Conservation (phyloP, 2,113 vertebrate species). For the Mesoclemmys tuberculata region DNA sequence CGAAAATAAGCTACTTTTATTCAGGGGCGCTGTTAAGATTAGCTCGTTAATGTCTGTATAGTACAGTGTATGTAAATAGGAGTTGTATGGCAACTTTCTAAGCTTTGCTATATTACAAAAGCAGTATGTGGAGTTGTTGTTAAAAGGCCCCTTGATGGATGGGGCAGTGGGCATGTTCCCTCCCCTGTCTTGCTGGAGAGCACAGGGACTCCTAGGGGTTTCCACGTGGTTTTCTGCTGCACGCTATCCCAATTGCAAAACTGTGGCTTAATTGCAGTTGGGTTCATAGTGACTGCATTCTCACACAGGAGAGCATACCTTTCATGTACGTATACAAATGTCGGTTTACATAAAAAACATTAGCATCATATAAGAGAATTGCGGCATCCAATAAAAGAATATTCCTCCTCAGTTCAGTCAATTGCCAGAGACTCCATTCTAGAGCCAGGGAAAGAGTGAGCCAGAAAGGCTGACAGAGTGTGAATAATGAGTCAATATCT, state of each 20-base stretch:
- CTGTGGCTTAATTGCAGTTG: neutral
- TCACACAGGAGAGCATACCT: neutral
- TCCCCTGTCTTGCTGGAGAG: neutral
- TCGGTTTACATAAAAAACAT: neutral
- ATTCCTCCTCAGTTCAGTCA: neutral
- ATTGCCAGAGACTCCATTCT: neutral
- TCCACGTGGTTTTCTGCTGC: fast-evolving
- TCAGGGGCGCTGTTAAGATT: neutral
- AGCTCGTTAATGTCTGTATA: neutral
- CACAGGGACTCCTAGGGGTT: neutral
- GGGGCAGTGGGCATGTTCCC: neutral
- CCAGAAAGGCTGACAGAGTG: neutral
- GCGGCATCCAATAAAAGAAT: neutral
- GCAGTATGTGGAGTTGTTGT: neutral
- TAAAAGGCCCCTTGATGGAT: too few relatives aligned
- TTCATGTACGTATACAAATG: neutral
- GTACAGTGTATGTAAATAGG: neutral
- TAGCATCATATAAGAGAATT: neutral
- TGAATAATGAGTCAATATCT: neutral
- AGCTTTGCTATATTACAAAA: neutral
- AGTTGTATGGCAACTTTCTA: neutral
- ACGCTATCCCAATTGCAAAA: neutral
- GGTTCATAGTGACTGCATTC: neutral
- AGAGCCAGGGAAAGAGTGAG: neutral
- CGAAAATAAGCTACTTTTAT: neutral